Conservation (phyloP, 2,888 invertebrate genomes). For the Ganaspis brasiliensis region DNA sequence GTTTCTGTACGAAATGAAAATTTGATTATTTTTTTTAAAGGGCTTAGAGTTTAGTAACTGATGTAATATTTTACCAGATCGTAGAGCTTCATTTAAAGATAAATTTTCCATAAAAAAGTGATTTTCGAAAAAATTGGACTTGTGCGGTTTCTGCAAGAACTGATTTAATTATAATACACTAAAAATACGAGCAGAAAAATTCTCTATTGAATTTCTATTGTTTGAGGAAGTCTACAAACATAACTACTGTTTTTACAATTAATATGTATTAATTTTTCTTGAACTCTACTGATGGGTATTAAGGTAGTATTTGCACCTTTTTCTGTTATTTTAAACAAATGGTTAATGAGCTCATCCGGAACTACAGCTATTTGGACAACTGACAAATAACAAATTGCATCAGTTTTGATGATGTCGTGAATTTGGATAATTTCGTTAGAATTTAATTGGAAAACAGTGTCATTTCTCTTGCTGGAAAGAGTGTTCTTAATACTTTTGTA, state of each 20-base stretch:
- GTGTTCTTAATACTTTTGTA: neutral
- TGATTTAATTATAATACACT: too few relatives aligned
- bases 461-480: neutral
- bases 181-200: too few relatives aligned
- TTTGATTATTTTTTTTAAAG: too few relatives aligned
- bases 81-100: too few relatives aligned
- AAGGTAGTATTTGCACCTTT: neutral
- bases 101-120: too few relatives aligned
- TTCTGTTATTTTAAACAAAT: neutral
- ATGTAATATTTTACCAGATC: too few relatives aligned
- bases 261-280: neutral
- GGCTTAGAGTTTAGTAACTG: too few relatives aligned
- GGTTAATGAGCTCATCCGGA: neutral
- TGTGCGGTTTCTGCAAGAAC: too few relatives aligned
- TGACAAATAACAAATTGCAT: neutral
- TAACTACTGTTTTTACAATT: neutral
- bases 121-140: too few relatives aligned
- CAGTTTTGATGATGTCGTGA: neutral
- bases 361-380: neutral
- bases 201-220: neutral
- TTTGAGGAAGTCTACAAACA: too few relatives aligned
- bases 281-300: neutral
- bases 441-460: conserved; percentile 6
- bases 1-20: too few relatives aligned
- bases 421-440: neutral